Evolutionary conservation across 2,797 vertebrate genomes (phyloP).

Genomic region (Setipinna tenuifilis): DNA sequence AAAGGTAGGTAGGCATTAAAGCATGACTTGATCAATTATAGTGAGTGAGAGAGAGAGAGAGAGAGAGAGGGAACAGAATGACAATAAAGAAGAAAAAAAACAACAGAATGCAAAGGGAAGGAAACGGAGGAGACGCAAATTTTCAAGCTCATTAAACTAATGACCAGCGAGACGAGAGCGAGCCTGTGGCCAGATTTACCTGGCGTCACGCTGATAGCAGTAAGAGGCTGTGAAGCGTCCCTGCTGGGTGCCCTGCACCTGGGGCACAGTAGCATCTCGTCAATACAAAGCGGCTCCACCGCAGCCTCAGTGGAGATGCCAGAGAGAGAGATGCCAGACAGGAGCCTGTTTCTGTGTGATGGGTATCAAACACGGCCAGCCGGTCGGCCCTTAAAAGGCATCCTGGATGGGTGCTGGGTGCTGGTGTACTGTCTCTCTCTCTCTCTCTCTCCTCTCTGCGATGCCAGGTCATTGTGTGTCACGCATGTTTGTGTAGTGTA

Average conservation of each 20-base stretch:
- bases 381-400: not conserved
- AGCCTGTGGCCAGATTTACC: constrained; percentile 3
- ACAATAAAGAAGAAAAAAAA: not conserved
- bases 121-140: not conserved
- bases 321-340: not conserved
- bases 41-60: not conserved
- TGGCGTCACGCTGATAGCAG: not conserved
- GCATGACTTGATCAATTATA: not conserved
- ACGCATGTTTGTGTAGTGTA: too few relatives aligned
- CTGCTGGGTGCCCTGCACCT: not conserved
- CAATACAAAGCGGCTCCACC: not conserved
- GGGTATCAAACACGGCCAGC: not conserved
- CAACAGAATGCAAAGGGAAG: not conserved
- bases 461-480: too few relatives aligned
- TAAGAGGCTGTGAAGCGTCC: not conserved
- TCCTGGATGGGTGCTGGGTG: not conserved
- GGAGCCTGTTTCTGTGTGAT: not conserved
- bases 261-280: not conserved
- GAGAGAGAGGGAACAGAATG: not conserved
- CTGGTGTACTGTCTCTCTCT: not conserved
- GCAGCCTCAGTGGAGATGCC: not conserved
- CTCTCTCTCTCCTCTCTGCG: too few relatives aligned
- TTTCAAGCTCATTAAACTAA: constrained; percentile 10
- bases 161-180: not conserved
- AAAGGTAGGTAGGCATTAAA: not conserved